phyloP scores from a whole-genome alignment of 2,888 invertebrate genomes.

The Nemapogon koenigi region DNA sequence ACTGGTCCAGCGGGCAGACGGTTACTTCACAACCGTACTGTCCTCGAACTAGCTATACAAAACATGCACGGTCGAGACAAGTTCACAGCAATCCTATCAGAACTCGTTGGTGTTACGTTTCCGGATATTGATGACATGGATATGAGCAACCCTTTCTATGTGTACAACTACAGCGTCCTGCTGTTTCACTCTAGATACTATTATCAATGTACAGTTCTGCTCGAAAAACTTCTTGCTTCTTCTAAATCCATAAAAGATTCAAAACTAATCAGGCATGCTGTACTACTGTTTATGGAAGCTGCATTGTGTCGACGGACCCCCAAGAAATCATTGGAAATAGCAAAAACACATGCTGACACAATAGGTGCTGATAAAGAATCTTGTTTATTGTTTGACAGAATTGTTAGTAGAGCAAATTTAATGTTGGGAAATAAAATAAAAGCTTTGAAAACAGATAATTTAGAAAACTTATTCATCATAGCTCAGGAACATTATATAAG shows the following conservation, averaged over 20 bases:
- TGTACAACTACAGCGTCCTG: constrained; percentile 82
- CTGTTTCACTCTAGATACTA: constrained; percentile 80
- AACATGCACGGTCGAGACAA: constrained; percentile 76
- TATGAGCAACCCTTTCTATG: constrained; percentile 45
- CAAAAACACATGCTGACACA: constrained; percentile 37
- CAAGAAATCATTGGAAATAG: constrained; percentile 45
- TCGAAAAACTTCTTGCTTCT: constrained; percentile 41
- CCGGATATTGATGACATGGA: constrained; percentile 48
- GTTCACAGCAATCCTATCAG: constrained; percentile 71
- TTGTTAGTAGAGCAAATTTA: constrained; percentile 44
- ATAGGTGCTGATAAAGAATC: constrained; percentile 33
- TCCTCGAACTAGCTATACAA: constrained; percentile 80
- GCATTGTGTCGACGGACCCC: constrained; percentile 49
- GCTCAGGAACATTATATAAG: constrained; percentile 51
- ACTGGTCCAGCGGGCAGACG: constrained; percentile 73
- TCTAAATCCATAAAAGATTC: constrained; percentile 40
- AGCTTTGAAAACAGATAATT: constrained; percentile 39
- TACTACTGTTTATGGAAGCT: constrained; percentile 45
- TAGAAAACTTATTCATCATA: constrained; percentile 51
- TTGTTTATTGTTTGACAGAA: constrained; percentile 40
- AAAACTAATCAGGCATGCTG: constrained; percentile 38
- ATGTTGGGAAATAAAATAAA: constrained; percentile 36
- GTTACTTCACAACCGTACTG: constrained; percentile 82
- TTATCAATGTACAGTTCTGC: constrained; percentile 63
- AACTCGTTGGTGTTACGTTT: constrained; percentile 62